Conservation (phyloP, 1,140 invertebrate species). For the Musca domestica region DNA sequence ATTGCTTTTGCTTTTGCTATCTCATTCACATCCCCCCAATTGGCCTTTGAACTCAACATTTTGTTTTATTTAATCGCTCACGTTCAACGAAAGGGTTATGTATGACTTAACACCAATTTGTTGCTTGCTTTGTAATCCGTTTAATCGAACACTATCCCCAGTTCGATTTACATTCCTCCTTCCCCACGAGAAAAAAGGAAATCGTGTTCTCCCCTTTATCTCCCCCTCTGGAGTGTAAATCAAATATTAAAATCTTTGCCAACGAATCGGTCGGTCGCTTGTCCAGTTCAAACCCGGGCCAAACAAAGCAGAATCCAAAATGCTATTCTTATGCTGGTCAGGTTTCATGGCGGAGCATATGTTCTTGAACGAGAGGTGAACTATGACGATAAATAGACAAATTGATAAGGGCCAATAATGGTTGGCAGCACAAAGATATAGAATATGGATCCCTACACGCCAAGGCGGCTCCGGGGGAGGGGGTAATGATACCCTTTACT, state of each 20-base stretch:
- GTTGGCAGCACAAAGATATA: too few relatives aligned
- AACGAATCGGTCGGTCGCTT: too few relatives aligned
- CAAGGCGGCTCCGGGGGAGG: too few relatives aligned
- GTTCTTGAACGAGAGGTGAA: too few relatives aligned
- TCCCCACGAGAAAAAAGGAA: background rate
- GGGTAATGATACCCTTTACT: too few relatives aligned
- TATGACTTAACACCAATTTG: conserved; percentile 21
- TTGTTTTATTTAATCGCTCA: conserved; percentile 18
- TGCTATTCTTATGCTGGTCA: conserved; percentile 11
- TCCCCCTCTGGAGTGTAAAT: background rate
- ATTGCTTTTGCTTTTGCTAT: too few relatives aligned
- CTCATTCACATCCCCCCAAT: too few relatives aligned
- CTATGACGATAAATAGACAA: too few relatives aligned
- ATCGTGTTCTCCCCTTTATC: background rate
- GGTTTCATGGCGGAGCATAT: background rate
- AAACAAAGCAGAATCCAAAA: background rate
- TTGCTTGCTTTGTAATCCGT: conserved; percentile 18
- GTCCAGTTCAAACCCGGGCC: too few relatives aligned
- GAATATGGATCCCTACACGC: too few relatives aligned
- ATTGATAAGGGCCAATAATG: too few relatives aligned
- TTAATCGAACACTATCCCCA: conserved; percentile 15
- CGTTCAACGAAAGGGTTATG: background rate
- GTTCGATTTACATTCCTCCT: background rate
- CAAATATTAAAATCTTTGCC: conserved; percentile 16
- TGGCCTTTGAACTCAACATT: too few relatives aligned